A percentile compares a stretch with the other conserved stretches of the same genome.
Evolutionary conservation across 2,113 vertebrate species (phyloP).

Genomic region (Syngnathoides biaculeatus): DNA sequence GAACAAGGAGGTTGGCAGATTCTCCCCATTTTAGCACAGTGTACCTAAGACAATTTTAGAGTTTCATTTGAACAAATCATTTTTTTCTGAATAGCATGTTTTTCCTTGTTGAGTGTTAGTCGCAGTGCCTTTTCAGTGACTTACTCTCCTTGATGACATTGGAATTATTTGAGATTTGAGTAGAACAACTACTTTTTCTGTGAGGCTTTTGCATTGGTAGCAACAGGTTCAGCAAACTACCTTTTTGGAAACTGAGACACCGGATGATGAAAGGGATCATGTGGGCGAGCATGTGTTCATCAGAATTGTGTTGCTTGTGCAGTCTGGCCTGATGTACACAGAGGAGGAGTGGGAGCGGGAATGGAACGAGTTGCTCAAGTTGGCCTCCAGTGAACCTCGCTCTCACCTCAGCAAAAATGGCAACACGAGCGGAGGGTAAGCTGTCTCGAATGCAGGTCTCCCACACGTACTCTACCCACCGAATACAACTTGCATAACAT

Average conservation of each 20-base stretch:
- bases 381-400: slow-evolving; percentile 96
- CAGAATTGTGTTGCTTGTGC: slow-evolving; percentile 36
- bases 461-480: background rate
- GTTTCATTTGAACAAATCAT: slow-evolving; percentile 2
- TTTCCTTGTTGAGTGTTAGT: background rate
- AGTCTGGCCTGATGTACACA: slow-evolving; percentile 96
- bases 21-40: background rate
- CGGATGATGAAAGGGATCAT: slow-evolving; percentile 23
- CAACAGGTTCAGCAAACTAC: background rate
- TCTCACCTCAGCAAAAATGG: slow-evolving; percentile 91
- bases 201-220: background rate
- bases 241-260: slow-evolving; percentile 10
- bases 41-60: background rate
- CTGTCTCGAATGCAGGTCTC: background rate
- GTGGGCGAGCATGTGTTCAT: slow-evolving; percentile 23
- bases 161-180: background rate
- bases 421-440: slow-evolving; percentile 88
- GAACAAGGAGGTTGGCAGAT: slow-evolving; percentile 90
- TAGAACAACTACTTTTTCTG: background rate
- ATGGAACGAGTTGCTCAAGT: slow-evolving; percentile 94
- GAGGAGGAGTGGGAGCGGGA: slow-evolving; percentile 97
- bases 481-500: background rate
- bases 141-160: background rate
- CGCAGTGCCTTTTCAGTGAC: background rate
- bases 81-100: slow-evolving; percentile 3